phyloP scores from a whole-genome alignment of 2,888 invertebrate genomes.

The Myopa testacea region DNA sequence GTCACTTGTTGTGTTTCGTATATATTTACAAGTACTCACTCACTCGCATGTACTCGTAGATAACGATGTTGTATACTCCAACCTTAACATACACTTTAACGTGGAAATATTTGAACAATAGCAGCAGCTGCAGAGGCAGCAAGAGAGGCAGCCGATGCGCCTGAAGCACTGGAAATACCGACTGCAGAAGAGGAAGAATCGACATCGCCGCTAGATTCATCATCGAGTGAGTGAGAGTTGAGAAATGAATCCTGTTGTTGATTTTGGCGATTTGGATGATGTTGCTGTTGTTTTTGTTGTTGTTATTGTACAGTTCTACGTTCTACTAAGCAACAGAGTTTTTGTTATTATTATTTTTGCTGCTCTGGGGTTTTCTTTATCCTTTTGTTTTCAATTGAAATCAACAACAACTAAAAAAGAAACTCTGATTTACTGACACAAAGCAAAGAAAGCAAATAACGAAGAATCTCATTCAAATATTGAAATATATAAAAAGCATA shows the following conservation, averaged over 20 bases:
- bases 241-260: neutral
- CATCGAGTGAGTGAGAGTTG: too few relatives aligned
- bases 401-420: too few relatives aligned
- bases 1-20: too few relatives aligned
- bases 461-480: too few relatives aligned
- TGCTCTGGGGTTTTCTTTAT: too few relatives aligned
- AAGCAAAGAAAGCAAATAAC: neutral
- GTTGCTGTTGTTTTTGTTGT: neutral
- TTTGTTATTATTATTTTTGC: neutral
- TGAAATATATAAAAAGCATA: too few relatives aligned
- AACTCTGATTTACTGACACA: too few relatives aligned
- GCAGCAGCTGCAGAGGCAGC: neutral
- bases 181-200: too few relatives aligned
- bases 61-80: neutral
- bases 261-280: too few relatives aligned
- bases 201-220: too few relatives aligned
- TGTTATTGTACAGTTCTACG: neutral
- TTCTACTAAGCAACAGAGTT: neutral
- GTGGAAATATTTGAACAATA: conserved; percentile 6
- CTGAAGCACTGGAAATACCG: neutral
- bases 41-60: neutral
- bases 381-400: neutral
- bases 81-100: neutral
- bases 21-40: neutral
- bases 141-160: neutral